phyloP scores from a whole-genome alignment of 1,140 invertebrate genomes.

The Archegozetes longisetosus region DNA sequence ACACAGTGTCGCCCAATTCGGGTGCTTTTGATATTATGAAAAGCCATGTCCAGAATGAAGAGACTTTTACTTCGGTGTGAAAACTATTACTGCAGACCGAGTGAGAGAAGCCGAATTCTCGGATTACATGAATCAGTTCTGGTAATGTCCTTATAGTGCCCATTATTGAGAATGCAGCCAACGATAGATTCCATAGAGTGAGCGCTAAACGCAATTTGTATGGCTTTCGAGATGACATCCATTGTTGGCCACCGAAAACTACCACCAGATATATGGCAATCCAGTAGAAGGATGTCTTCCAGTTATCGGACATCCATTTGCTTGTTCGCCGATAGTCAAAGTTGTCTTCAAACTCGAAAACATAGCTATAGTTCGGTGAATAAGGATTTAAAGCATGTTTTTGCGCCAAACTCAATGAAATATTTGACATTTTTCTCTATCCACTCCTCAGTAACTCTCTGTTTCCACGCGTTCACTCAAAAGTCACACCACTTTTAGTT shows the following conservation, averaged over 20 bases:
- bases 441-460: too few relatives aligned
- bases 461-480: too few relatives aligned
- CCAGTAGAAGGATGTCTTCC: slow-evolving; percentile 9
- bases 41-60: slow-evolving; percentile 87
- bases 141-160: slow-evolving; percentile 12
- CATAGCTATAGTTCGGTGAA: slow-evolving; percentile 11
- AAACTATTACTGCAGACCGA: slow-evolving; percentile 2
- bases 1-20: slow-evolving; percentile 85
- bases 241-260: neutral
- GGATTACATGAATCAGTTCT: slow-evolving; percentile 6
- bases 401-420: too few relatives aligned
- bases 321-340: neutral
- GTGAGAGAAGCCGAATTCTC: slow-evolving; percentile 1
- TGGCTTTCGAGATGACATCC: slow-evolving; percentile 4
- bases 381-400: too few relatives aligned
- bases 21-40: slow-evolving; percentile 82
- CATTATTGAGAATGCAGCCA: slow-evolving; percentile 13
- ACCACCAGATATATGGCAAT: neutral
- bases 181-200: slow-evolving; percentile 11
- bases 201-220: neutral
- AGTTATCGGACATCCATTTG: slow-evolving; percentile 14
- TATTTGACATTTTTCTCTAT: too few relatives aligned
- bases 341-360: slow-evolving; percentile 30
- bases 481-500: too few relatives aligned
- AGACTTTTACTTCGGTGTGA: slow-evolving; percentile 41